Base-by-base conservation (phyloP, 2,797 vertebrate species). In the Merluccius polli region DNA sequence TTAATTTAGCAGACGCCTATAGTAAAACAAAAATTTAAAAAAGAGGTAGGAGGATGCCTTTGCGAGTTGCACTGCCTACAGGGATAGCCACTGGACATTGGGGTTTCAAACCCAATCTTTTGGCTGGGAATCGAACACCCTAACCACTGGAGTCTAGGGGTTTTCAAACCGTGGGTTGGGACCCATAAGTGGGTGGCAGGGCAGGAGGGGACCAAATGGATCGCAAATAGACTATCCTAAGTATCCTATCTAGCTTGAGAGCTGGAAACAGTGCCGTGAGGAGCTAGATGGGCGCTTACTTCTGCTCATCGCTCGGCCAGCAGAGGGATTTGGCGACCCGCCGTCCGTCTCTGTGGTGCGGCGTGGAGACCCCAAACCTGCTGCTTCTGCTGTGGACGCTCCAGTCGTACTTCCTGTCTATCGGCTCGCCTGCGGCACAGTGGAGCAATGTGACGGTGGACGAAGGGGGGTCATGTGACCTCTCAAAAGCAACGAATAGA, bases 391-490 rank as follows among this genome's bases (percentile, higher is more conserved):
- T 81, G 69, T 85, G 92, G 52, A 76, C 89, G 52, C 82, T 86
- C 9, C 85, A 85, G 73, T 95, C 86, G 73, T 96, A 97, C 41
- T 94, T 96, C 81, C 96, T 92, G 48, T 95, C 93, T 75, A 95
- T 79, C 71, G 36, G 85, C 80, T 95, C 94, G 32, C 93, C 94
- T 95, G 77, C 0, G 79, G 71, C 0, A 32, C 30, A 81, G 65
- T 4, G 31, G 70, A 70, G 44, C 0, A n/a, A 24, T 18, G 30
- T 52, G 65, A 30, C 13, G 1, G 38, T 44, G 27, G 31, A 24
- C 15, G 29, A 52, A 35, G 41, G 24, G 21, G 24, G 30, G 48
- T 21, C 72, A 31, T 8, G 30, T 73, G 44, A 73, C 31, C 52
- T 73, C 32, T 63, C 4, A 33, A 63, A 31, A 52, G 13, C 41